Conservation (phyloP, 2,888 invertebrate genomes). For the Chrysina gloriosa region DNA sequence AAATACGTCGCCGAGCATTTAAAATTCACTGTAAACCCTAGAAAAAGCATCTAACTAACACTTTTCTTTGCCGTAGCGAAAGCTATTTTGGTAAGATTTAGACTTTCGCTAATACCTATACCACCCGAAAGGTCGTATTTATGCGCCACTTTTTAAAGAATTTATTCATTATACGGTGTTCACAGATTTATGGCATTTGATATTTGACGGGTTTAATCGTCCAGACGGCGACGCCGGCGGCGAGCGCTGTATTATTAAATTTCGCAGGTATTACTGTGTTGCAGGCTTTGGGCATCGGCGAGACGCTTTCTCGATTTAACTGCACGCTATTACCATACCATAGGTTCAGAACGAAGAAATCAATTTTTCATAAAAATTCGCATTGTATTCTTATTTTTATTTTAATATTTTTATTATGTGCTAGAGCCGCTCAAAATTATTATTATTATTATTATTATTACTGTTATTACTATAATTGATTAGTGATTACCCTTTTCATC, state of each 20-base stretch:
- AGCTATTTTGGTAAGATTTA: not conserved
- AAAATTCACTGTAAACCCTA: too few relatives aligned
- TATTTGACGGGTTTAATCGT: slow-evolving; percentile 42
- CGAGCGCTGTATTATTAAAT: slow-evolving; percentile 28
- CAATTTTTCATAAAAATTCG: too few relatives aligned
- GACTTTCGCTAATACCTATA: not conserved
- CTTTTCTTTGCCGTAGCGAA: not conserved
- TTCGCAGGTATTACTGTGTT: slow-evolving; percentile 1
- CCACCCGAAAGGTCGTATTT: not conserved
- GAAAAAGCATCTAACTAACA: not conserved
- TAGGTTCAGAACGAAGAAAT: too few relatives aligned
- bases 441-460: too few relatives aligned
- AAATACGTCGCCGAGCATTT: too few relatives aligned
- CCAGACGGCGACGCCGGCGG: not conserved
- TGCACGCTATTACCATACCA: not conserved
- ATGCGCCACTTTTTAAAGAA: slow-evolving; percentile 13
- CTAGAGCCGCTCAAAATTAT: too few relatives aligned
- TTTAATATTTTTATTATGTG: too few relatives aligned
- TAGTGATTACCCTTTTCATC: too few relatives aligned
- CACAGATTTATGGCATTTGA: slow-evolving; percentile 42
- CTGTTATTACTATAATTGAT: too few relatives aligned
- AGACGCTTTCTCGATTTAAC: not conserved
- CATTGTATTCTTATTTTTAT: too few relatives aligned
- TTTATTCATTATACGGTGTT: slow-evolving; percentile 30
- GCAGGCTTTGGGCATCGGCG: slow-evolving; percentile 15